phyloP scores from a whole-genome alignment of 2,888 invertebrate genomes.

The Troides aeacus region DNA sequence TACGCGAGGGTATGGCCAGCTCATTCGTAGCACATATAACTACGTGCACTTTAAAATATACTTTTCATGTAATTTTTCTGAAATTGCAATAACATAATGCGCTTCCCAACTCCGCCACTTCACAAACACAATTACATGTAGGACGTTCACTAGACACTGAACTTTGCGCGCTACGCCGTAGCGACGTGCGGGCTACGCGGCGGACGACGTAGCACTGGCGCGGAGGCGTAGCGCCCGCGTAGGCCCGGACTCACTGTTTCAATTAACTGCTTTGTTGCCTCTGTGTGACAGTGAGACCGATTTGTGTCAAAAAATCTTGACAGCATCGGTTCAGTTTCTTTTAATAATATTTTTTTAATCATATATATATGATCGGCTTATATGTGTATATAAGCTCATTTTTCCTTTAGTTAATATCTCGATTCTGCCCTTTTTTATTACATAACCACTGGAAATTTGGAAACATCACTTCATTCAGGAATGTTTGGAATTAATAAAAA shows the following conservation, averaged over 20 bases:
- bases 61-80: conserved; percentile 6
- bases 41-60: conserved; percentile 10
- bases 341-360: conserved; percentile 5
- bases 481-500: too few species aligned
- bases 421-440: too few species aligned
- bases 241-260: conserved; percentile 52
- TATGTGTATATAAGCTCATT: too few species aligned
- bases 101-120: conserved; percentile 52
- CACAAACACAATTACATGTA: conserved; percentile 58
- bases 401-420: too few species aligned
- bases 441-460: too few species aligned
- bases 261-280: conserved; percentile 75
- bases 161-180: conserved; percentile 51
- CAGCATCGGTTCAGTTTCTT: conserved; percentile 18
- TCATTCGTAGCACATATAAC: conserved; percentile 27
- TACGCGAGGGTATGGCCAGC: conserved; percentile 5
- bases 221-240: conserved; percentile 49
- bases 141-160: conserved; percentile 55
- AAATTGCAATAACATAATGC: conserved; percentile 39
- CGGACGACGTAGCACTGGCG: conserved; percentile 73
- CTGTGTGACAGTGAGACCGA: conserved; percentile 51
- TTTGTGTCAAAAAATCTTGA: conserved; percentile 37
- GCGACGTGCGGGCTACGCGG: conserved; percentile 68
- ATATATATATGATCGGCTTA: not conserved
- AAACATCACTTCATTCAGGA: too few species aligned